Base-by-base conservation (phyloP, 2,113 vertebrate species). In the Epinephelus cyanopodus region DNA sequence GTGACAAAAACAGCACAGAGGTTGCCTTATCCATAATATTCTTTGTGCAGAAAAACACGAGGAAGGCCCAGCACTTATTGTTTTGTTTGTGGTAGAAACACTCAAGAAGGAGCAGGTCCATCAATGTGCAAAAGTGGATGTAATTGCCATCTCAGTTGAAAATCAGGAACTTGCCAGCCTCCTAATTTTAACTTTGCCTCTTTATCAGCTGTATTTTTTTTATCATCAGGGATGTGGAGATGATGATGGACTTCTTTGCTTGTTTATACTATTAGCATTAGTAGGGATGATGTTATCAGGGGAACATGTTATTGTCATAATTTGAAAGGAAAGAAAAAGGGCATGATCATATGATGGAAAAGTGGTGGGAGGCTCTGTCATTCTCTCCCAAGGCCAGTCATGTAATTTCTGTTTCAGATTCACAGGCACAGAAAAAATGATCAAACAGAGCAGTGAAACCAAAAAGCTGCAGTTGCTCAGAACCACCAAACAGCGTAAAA, bases 401-500 rank as follows among this genome's bases (percentile, higher is more conserved):
- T 62, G 73, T 91, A 70, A 90, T 90, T 89, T 87, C 27, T 74
- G 67, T 87, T 81, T 75, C 60, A 62, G 75, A 89, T 86, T 90
- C 82, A 78, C 57, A 76, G 83, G 68, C 83, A 90, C 63, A 85
- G 74, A 81, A 60, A 60, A 79, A 62, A 85, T 79, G 70, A 88
- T 89, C 67, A 83, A 88, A 82, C 83, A 64, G 53, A 77, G 81
- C 13, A 67, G n/a, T 77, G 60, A 84, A 81, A 90, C 42, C 23
- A 65, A 85, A 87, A 80, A 75, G 70, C 52, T 62, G 18, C 52
- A 42, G 39, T 63, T 62, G 69, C 76, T 75, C 29, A 33, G 42
- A 73, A 64, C 50, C 68, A 56, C 50, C 50, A 50, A 29, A 27
- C 64, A 25, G 56, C n/a, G n/a, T 19, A 74, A 66, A 84, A 71